phyloP scores from a whole-genome alignment of 2,888 invertebrate genomes.

The Pammene aurita region DNA sequence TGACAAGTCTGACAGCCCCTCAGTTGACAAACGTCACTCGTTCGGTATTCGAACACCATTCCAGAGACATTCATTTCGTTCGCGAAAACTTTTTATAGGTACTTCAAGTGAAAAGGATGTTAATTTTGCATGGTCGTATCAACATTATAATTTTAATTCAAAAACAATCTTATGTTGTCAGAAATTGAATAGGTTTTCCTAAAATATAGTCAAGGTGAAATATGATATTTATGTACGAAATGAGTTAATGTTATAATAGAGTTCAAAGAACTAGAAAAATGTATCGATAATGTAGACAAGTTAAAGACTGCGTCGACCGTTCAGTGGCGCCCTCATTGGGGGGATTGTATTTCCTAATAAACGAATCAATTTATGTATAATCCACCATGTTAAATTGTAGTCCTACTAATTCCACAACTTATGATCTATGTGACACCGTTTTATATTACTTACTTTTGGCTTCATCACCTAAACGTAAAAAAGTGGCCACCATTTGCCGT shows the following conservation, averaged over 20 bases:
- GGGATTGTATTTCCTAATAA: too few species aligned
- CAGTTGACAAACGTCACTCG: slow-evolving; percentile 35
- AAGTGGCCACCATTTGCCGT: too few species aligned
- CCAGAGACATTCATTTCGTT: slow-evolving; percentile 8
- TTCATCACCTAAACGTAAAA: too few species aligned
- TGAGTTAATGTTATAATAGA: neutral
- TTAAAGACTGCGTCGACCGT: too few species aligned
- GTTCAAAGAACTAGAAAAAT: slow-evolving; percentile 6
- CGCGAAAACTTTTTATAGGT: slow-evolving; percentile 29
- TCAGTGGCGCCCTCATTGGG: too few species aligned
- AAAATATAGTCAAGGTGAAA: neutral
- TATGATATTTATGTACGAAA: neutral
- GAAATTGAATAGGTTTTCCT: too few species aligned
- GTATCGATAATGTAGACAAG: neutral
- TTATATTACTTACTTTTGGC: too few species aligned
- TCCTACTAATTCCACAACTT: too few species aligned
- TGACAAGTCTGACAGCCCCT: slow-evolving; percentile 30
- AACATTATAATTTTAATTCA: neutral
- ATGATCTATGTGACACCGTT: too few species aligned
- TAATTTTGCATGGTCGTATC: neutral
- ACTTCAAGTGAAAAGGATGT: neutral
- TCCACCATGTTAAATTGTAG: too few species aligned
- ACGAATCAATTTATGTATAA: too few species aligned
- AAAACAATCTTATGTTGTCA: neutral
- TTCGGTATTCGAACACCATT: slow-evolving; percentile 44